Conservation (phyloP, 2,113 vertebrate species). For the Tragelaphus imberbis region DNA sequence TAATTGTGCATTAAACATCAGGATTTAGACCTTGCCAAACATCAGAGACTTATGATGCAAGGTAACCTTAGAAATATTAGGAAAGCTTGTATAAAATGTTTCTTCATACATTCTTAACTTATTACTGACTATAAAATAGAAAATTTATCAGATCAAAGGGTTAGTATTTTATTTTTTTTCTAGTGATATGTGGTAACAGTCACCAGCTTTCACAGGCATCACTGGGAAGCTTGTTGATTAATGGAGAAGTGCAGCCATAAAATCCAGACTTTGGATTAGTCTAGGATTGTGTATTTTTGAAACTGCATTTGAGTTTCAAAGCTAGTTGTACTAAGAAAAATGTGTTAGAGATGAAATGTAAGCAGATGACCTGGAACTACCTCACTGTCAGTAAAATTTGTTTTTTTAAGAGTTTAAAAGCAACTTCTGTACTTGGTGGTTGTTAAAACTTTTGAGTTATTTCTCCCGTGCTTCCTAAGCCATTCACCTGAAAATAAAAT, state of each 20-base stretch:
- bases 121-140: background rate
- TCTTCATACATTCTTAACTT: background rate
- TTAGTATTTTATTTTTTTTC: background rate
- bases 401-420: constrained; percentile 7
- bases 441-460: background rate
- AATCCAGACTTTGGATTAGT: background rate
- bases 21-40: background rate
- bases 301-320: constrained; percentile 1
- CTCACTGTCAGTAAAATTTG: constrained; percentile 38
- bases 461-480: background rate
- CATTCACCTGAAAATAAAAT: background rate
- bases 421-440: background rate
- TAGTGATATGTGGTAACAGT: background rate
- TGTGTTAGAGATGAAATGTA: constrained; percentile 11
- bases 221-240: background rate
- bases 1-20: constrained; percentile 19
- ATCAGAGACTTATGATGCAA: background rate
- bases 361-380: constrained; percentile 41
- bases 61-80: background rate
- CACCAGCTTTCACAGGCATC: background rate
- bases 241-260: constrained; percentile 5
- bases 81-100: background rate
- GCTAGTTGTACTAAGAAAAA: background rate
- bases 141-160: background rate
- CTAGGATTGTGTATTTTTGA: background rate